Percentiles rank a stretch among this genome's conserved stretches.
These are phyloP conservation scores for Nephrocerus scutellatus DNA, from an alignment of 2,888 invertebrate species.

Conservation along the genomic window DNA sequence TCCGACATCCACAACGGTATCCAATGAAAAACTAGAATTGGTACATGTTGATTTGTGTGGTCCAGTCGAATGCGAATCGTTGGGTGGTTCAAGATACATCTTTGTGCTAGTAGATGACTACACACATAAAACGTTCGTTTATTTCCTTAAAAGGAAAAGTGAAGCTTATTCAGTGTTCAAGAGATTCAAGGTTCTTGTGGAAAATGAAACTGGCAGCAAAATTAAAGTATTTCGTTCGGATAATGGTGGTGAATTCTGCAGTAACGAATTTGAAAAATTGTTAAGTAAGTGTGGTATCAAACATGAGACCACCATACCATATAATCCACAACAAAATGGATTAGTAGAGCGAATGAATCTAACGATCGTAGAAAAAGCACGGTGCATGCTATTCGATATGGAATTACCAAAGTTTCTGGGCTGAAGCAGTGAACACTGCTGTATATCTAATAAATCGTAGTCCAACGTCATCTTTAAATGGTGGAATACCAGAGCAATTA, in stretches of 20 bases:
- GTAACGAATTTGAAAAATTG: background rate
- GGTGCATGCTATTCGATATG: slow-evolving; percentile 15
- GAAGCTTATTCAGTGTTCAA: background rate
- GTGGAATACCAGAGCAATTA: slow-evolving; percentile 34
- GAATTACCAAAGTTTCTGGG: slow-evolving; percentile 27
- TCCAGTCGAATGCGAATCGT: background rate
- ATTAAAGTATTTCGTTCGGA: too few relatives aligned
- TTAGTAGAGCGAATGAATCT: slow-evolving; percentile 8
- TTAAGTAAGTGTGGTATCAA: slow-evolving; percentile 2
- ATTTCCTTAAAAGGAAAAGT: too few relatives aligned
- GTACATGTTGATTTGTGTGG: background rate
- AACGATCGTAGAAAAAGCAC: slow-evolving; percentile 16
- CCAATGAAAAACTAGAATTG: background rate
- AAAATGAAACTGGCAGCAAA: slow-evolving; percentile 6
- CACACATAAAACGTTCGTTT: background rate
- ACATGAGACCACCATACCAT: slow-evolving; percentile 6
- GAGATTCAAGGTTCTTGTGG: slow-evolving; percentile 8
- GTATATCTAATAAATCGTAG: slow-evolving; percentile 8
- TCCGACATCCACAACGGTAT: too few relatives aligned
- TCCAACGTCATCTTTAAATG: slow-evolving; percentile 1
- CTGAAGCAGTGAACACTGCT: slow-evolving; percentile 28
- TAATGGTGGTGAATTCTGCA: slow-evolving; percentile 10
- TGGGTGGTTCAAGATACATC: background rate
- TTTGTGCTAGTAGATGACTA: slow-evolving; percentile 1
- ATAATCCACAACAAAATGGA: slow-evolving; percentile 14